Conservation (phyloP, 2,797 vertebrate genomes). For the Trachurus trachurus region DNA sequence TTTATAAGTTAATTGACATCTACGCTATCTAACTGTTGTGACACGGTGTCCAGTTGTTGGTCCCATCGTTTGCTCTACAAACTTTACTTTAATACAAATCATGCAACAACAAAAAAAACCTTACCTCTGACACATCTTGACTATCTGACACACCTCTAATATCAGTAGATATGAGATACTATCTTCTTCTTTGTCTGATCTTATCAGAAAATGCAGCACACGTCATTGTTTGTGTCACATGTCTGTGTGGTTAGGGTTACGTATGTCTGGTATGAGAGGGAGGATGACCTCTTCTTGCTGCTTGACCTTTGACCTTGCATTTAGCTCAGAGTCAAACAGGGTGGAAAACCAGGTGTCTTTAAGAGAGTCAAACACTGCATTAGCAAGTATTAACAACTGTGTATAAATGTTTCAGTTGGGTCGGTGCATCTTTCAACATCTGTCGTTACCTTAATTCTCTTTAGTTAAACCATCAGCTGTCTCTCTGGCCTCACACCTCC, state of each 20-base stretch:
- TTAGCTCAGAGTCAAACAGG: background rate
- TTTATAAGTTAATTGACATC: too few relatives aligned
- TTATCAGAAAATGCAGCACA: slow-evolving; percentile 26
- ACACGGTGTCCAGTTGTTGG: too few relatives aligned
- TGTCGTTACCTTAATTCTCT: background rate
- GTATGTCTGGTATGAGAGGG: slow-evolving; percentile 34
- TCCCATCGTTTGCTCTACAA: background rate
- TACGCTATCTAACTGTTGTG: too few relatives aligned
- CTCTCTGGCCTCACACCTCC: background rate
- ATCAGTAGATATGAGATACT: slow-evolving; percentile 23
- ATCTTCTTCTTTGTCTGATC: slow-evolving; percentile 13
- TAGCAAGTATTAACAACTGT: background rate
- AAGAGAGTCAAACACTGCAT: background rate
- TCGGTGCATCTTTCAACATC: background rate
- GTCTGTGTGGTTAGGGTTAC: slow-evolving; percentile 9
- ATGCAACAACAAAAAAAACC: background rate
- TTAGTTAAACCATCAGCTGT: background rate
- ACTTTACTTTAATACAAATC: background rate
- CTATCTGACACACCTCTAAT: slow-evolving; percentile 29
- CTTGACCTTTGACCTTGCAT: slow-evolving; percentile 37
- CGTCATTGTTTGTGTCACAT: slow-evolving; percentile 5
- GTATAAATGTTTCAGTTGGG: background rate
- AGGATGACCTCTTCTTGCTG: slow-evolving; percentile 4
- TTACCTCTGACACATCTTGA: slow-evolving; percentile 1
- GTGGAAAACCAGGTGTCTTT: slow-evolving; percentile 19